Evolutionary conservation across 2,888 invertebrate species (phyloP), one percentile per base, ranked within the genome.

Genomic region (Agrochola lota): DNA sequence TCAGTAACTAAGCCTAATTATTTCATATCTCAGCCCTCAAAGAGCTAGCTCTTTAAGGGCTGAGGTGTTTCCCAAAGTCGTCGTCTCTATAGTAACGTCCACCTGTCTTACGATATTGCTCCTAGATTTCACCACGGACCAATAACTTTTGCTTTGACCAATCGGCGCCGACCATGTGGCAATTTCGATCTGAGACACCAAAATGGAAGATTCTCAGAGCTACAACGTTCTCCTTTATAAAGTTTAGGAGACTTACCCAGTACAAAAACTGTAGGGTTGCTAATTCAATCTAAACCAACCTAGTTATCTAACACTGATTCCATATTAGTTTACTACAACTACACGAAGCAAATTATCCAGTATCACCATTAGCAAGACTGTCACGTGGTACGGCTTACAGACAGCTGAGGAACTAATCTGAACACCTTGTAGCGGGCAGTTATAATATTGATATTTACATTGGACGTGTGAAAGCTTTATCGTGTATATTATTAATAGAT

Each of bases 341-440:
- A 52, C 11, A 67, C 49, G 71, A 74, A 77, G 35, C n/a, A 55
- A 70, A 78, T 86, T 70, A 78, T 23, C 20, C 9, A 69, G 71
- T 60, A 59, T 60, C n/a, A 43, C 26, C 66, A 72, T 86, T 78
- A 84, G 84, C 40, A 64, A 26, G 2, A 0, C 26, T 11, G 52
- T 40, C 84, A 83, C 86, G 84, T 74, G 9, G 55, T 66, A 63
- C 77, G 78, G 78, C 55, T 12, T 9, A 1, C 78, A 78, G 60
- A 20, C 26, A 15, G 62, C 71, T 23, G 35, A 46, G 66, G 71
- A 74, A 35, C 57, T 83, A 70, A 73, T 40, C 60, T 83, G 72
- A 67, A 77, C 77, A 40, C 35, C 57, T 30, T 40, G 63, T 35
- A 60, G 70, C 46, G 63, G 63, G 1, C 82, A 63, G 46, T 46